Evolutionary conservation across 2,888 invertebrate species (phyloP), one percentile per base, ranked within the genome.

Genomic region (Sinotaia quadrata): DNA sequence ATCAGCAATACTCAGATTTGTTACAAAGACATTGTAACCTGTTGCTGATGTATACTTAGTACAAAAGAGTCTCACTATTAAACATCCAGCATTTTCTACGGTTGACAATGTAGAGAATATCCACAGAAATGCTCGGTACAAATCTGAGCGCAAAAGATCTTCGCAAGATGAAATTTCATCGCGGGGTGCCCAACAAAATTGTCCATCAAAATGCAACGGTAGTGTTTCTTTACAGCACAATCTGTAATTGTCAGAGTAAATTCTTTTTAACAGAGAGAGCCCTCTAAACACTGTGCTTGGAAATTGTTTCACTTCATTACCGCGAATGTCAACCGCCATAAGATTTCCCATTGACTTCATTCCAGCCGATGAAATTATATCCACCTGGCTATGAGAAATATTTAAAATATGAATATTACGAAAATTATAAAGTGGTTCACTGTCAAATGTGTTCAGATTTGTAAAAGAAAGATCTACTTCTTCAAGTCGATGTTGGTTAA

Each of bases 1-100:
- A 10, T 74, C 67, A 15, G 73, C 71, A 2, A 65, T 21, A 24
- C 49, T 59, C 18, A 73, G 68, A 47, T 62, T 68, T 4, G 68
- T 56, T 18, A 73, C 69, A 12, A 73, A 63, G 24, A 63, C 54
- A 18, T 68, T 37, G 24, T 37, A 68, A 27, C 68, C 52, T 24
- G 44, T 44, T 15, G 31, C 18, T 2, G n/a, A 31, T 21, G 33
- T 18, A 31, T 47, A 33, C 21, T 54, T 51, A 27, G 27, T 49
- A 12, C 37, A n/a, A 15, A 60, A 36, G 7, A 68, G n/a, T 41
- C 68, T 60, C 21, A 21, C 37, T 4, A 61, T 29, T 15, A 68
- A 37, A 37, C 59, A 54, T 7, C 68, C 60, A 5, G 24, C 47
- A 37, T 68, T 68, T 4, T 61, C 68, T 2, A 51, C 2, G 12